Base-by-base conservation (phyloP, 1,140 invertebrate genomes). In the Diploscapter pachys region DNA sequence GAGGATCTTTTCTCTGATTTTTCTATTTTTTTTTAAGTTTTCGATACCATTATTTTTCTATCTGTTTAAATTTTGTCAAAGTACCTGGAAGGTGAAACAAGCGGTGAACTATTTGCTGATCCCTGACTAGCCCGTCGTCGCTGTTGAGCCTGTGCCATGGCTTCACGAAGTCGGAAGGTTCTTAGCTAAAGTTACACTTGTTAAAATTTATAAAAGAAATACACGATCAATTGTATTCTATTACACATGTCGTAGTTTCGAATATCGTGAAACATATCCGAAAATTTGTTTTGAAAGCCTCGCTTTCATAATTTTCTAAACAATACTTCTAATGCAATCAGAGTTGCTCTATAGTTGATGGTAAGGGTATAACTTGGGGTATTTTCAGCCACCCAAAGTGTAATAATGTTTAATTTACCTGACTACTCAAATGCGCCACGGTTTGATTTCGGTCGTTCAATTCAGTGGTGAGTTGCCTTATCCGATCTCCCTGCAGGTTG, bases 371-470 rank as follows among this genome's bases (percentile, higher is more conserved):
- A 59, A 59, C 9, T 59, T 11, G 9, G 57, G 31, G 57, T 59
- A 59, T 59, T 11, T 59, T 11, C 31, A 31, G 9, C 9, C 31
- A 11, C 31, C 57, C 31, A 31, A 11, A 31, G 9, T 11, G 9
- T 11, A 65, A 65, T 9, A 31, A 8, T 9, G 9, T 13, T 9
- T 31, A 8, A 13, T 8, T 8, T 31, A 65, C 63, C 63, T 65
- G 63, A 9, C 13, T 50, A 9, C 6, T 9, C 31, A 68, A 48
- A 52, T 68, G 66, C 8, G 66, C 66, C 66, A 68, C 66, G 6
- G 66, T 68, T 55, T 68, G 66, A 52, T 68, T 68, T 9, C 66
- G 6, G 52, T 68, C 66, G 51, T 68, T 68, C 6, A 68, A 31
- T 68, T 68, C 66, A 52, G 9, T 52, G 6, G 66, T 55, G 52